Evolutionary conservation across 2,113 vertebrate genomes (phyloP).

Genomic region (Epinephelus cyanopodus): DNA sequence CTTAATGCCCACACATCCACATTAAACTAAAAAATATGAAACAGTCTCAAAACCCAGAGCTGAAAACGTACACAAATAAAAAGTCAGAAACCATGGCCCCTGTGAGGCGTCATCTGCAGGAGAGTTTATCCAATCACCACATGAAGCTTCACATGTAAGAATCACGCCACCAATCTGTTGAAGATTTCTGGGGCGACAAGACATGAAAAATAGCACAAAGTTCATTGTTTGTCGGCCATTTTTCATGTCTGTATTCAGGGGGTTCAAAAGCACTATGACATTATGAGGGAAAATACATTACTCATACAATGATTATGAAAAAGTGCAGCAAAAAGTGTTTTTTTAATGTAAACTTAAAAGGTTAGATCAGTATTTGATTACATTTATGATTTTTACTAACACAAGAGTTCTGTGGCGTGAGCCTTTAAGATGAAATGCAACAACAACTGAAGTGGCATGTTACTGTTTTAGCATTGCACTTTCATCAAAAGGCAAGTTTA

Average conservation of each 20-base stretch:
- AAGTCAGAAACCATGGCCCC: conserved; percentile 8
- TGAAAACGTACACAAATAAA: not conserved
- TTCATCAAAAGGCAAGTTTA: not conserved
- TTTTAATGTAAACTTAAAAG: not conserved
- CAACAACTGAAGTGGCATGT: not conserved
- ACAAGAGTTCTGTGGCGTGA: not conserved
- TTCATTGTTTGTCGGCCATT: conserved; percentile 44
- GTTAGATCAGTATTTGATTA: not conserved
- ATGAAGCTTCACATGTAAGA: conserved; percentile 25
- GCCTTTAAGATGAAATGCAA: not conserved
- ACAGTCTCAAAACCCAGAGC: not conserved
- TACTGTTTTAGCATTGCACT: not conserved
- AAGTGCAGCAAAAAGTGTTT: not conserved
- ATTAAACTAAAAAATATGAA: not conserved
- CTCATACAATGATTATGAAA: conserved; percentile 33
- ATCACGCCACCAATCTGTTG: conserved; percentile 25
- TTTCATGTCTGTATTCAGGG: conserved; percentile 44
- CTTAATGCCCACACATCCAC: not conserved
- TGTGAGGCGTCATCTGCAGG: conserved; percentile 23
- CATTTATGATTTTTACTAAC: not conserved
- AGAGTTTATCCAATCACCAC: conserved; percentile 26
- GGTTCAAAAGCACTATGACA: conserved; percentile 19
- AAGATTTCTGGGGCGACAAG: conserved; percentile 35
- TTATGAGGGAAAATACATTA: conserved; percentile 34
- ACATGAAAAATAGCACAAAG: conserved; percentile 43